Evolutionary conservation across 35 echinoderm and acorn worm species (phyloP).

Genomic region (Eucidaris tribuloides): DNA sequence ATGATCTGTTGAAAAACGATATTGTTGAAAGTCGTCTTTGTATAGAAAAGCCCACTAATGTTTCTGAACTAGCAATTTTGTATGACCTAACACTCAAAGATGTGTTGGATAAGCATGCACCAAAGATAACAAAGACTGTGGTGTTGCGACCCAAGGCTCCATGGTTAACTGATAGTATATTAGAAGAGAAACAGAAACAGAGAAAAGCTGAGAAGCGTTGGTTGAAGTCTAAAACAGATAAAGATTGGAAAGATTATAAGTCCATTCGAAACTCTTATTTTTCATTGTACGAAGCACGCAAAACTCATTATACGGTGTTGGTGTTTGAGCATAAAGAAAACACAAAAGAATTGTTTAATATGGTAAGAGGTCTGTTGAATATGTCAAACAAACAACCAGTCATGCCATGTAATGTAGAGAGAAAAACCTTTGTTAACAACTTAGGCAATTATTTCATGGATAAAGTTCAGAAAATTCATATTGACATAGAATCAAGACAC

Average conservation of each 20-base stretch:
- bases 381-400: conserved; percentile 28
- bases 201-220: conserved; percentile 15
- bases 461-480: conserved; percentile 24
- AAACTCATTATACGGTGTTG: neutral
- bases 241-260: conserved; percentile 12
- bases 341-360: conserved; percentile 6
- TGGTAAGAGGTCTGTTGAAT: conserved; percentile 5
- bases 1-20: neutral
- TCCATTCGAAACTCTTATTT: conserved; percentile 6
- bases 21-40: conserved; percentile 18
- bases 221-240: conserved; percentile 2
- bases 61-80: conserved; percentile 4
- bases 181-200: neutral
- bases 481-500: neutral
- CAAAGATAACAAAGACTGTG: neutral
- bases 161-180: neutral
- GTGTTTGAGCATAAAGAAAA: conserved; percentile 10
- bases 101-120: conserved; percentile 7
- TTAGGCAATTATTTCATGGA: conserved; percentile 8
- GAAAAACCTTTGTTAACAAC: conserved; percentile 2
- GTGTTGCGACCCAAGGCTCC: conserved; percentile 7
- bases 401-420: neutral
- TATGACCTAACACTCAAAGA: neutral
- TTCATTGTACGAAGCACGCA: conserved; percentile 6
- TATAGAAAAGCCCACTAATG: neutral